These are phyloP conservation scores for Alethe diademata DNA, from an alignment of 2,113 vertebrate genomes.

Conservation along the genomic window DNA sequence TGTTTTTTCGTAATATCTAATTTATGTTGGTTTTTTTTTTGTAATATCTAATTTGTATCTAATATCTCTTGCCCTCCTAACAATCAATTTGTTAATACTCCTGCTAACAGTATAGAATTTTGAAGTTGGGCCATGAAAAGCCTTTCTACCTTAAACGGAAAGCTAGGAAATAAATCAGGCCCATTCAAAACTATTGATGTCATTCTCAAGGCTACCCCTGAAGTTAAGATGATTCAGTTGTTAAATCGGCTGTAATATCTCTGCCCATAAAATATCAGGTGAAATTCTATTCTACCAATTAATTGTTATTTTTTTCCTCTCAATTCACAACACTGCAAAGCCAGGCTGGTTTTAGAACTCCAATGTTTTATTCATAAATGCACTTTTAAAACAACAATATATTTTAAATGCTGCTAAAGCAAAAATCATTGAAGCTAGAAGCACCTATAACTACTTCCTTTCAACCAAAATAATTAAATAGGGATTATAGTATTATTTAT, in stretches of 20 bases:
- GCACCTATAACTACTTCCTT: background rate
- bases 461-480: background rate
- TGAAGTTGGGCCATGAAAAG: background rate
- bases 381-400: background rate
- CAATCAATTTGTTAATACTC: background rate
- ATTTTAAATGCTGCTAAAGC: background rate
- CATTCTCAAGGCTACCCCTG: background rate
- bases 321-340: background rate
- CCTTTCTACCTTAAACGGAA: background rate
- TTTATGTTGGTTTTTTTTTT: background rate
- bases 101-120: background rate
- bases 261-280: background rate
- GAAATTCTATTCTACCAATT: background rate
- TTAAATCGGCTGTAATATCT: background rate
- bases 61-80: background rate
- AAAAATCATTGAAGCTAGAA: background rate
- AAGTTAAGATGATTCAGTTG: conserved; percentile 3
- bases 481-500: background rate
- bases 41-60: background rate
- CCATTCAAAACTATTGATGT: background rate
- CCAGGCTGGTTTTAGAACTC: background rate
- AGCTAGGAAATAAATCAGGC: background rate
- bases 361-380: background rate
- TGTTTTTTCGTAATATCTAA: background rate
- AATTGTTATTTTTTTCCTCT: background rate